A percentile compares a stretch with the other conserved stretches of the same genome.
Conservation (phyloP, 1,140 invertebrate genomes). For the Bombus breviceps region DNA sequence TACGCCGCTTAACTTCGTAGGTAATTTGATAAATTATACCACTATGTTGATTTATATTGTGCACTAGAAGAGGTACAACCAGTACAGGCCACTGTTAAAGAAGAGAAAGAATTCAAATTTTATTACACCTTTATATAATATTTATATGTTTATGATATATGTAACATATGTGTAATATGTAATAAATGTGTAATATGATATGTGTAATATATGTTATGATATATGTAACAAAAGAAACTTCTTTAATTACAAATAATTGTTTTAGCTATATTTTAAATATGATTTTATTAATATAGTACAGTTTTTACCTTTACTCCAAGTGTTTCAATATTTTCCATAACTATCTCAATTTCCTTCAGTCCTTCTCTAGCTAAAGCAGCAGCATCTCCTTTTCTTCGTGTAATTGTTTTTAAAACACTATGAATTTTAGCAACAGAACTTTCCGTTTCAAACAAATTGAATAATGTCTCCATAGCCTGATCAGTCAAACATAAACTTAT, state of each 20-base stretch:
- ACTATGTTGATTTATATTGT: conserved; percentile 86
- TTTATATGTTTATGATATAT: background rate
- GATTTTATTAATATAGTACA: background rate
- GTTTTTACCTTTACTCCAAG: conserved; percentile 88
- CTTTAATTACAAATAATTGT: background rate
- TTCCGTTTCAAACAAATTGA: conserved; percentile 89
- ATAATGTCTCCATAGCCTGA: conserved; percentile 87
- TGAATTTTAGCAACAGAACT: conserved; percentile 86
- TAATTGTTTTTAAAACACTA: conserved; percentile 85
- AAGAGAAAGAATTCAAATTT: conserved; percentile 42
- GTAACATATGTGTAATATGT: too few relatives aligned
- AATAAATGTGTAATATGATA: too few relatives aligned
- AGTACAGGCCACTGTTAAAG: conserved; percentile 83
- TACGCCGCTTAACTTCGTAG: conserved; percentile 85
- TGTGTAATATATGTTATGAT: too few relatives aligned
- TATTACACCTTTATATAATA: background rate
- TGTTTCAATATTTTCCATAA: conserved; percentile 86
- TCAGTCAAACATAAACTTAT: conserved; percentile 88
- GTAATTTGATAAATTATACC: conserved; percentile 90
- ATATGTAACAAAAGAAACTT: background rate
- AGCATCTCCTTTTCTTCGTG: conserved; percentile 86
- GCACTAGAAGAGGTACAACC: conserved; percentile 86
- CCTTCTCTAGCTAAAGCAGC: conserved; percentile 87
- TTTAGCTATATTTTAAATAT: background rate
- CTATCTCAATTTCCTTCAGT: conserved; percentile 88